phyloP scores from a whole-genome alignment of 2,113 vertebrate genomes.

The Ramphastos sulfuratus region DNA sequence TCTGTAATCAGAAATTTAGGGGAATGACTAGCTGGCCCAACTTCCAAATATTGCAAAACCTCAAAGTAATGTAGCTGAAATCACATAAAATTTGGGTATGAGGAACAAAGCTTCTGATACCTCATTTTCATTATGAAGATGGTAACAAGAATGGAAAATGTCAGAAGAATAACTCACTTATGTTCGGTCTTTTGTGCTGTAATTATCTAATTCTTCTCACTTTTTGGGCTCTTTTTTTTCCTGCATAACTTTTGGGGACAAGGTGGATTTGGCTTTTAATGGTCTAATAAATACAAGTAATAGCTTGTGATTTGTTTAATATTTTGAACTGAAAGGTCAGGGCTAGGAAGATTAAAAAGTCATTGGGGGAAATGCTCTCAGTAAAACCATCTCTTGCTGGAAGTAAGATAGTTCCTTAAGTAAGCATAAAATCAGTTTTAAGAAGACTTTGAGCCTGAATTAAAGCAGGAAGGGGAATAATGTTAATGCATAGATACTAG shows the following conservation, averaged over 20 bases:
- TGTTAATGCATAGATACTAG: conserved; percentile 12
- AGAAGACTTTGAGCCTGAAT: conserved; percentile 21
- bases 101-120: conserved; percentile 16
- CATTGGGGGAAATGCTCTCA: background rate
- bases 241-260: background rate
- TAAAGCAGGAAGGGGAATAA: conserved; percentile 34
- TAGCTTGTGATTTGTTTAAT: conserved; percentile 68
- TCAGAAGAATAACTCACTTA: conserved; percentile 42
- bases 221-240: conserved; percentile 25
- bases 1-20: conserved; percentile 36
- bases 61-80: background rate
- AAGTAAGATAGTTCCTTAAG: conserved; percentile 42
- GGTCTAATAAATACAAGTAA: conserved; percentile 58
- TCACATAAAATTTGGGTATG: conserved; percentile 4
- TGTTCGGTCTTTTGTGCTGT: conserved; percentile 7
- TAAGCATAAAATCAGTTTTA: conserved; percentile 64
- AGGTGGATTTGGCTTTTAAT: conserved; percentile 38
- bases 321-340: conserved; percentile 67
- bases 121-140: conserved; percentile 15
- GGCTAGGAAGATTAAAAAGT: conserved; percentile 55
- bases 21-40: background rate
- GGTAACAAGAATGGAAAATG: conserved; percentile 48
- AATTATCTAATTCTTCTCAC: conserved; percentile 17
- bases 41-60: conserved; percentile 14
- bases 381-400: conserved; percentile 54